phyloP scores from a whole-genome alignment of 2,113 vertebrate species.

The Elachura formosa region DNA sequence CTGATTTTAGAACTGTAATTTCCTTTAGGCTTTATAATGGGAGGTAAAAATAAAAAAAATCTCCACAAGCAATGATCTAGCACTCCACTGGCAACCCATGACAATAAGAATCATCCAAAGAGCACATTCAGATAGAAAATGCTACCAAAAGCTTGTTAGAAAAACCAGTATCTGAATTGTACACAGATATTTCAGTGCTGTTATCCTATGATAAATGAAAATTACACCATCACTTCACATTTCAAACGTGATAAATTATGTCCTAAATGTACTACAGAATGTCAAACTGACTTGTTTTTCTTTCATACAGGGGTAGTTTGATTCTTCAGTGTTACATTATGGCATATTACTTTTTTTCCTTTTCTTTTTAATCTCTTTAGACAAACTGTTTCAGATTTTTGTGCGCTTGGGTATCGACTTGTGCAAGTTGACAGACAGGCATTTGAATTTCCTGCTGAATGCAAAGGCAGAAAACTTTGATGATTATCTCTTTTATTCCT shows the following conservation, averaged over 20 bases:
- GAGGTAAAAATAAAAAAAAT: neutral
- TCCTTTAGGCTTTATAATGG: neutral
- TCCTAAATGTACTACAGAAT: neutral
- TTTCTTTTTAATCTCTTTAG: neutral
- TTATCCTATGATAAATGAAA: neutral
- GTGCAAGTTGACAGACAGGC: neutral
- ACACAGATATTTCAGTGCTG: neutral
- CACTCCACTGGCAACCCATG: neutral
- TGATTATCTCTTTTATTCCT: constrained; percentile 26
- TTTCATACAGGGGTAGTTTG: neutral
- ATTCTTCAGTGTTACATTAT: neutral
- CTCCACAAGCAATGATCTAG: neutral
- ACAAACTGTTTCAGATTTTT: neutral
- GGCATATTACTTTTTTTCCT: neutral
- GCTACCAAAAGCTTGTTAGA: neutral
- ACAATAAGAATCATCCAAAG: neutral
- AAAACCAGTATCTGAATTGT: neutral
- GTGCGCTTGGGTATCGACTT: neutral
- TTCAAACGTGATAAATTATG: neutral
- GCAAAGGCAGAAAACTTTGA: neutral
- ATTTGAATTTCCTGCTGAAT: neutral
- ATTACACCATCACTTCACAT: neutral
- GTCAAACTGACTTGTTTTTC: neutral
- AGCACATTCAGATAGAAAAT: neutral
- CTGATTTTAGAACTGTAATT: neutral